Percentiles rank a stretch among this genome's conserved stretches.
Evolutionary conservation across 2,113 vertebrate genomes (phyloP).

Genomic region (Polyodon spathula): DNA sequence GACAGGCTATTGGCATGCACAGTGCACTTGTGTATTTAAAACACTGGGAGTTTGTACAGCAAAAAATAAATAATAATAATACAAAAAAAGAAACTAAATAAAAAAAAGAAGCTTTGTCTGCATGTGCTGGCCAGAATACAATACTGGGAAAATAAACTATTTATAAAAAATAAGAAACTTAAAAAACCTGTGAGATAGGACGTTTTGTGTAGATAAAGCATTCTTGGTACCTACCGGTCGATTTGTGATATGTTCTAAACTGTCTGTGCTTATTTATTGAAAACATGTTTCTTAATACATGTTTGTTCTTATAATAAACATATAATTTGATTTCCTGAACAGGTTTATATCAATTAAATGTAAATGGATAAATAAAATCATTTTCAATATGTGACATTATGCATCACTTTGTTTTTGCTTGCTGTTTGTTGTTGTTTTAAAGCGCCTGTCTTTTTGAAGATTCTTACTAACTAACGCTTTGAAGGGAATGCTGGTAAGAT

Average conservation of each 20-base stretch:
- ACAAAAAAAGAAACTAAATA: slow-evolving; percentile 22
- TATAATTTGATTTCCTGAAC: slow-evolving; percentile 81
- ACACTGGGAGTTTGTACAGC: slow-evolving; percentile 57
- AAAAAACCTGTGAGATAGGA: slow-evolving; percentile 88
- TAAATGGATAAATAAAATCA: slow-evolving; percentile 89
- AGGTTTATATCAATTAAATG: slow-evolving; percentile 88
- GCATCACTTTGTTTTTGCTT: slow-evolving; percentile 31
- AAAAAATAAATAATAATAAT: slow-evolving; percentile 23
- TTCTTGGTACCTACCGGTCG: slow-evolving; percentile 92
- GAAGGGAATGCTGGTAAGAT: neutral
- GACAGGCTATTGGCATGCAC: slow-evolving; percentile 37
- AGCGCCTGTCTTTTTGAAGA: neutral
- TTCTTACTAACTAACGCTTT: neutral
- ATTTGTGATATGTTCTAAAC: slow-evolving; percentile 94
- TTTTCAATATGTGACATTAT: slow-evolving; percentile 81
- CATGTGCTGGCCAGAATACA: slow-evolving; percentile 78
- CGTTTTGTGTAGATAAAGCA: slow-evolving; percentile 97
- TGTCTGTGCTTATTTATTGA: slow-evolving; percentile 95
- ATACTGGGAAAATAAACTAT: slow-evolving; percentile 59
- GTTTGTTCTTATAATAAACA: slow-evolving; percentile 85
- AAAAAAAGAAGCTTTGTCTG: slow-evolving; percentile 60
- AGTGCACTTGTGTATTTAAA: slow-evolving; percentile 42
- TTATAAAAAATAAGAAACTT: slow-evolving; percentile 61
- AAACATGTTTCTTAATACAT: slow-evolving; percentile 88
- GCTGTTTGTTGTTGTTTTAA: too few species aligned